Base-by-base conservation (phyloP, 2,113 vertebrate species). In the Neodontobutis hainanensis region DNA sequence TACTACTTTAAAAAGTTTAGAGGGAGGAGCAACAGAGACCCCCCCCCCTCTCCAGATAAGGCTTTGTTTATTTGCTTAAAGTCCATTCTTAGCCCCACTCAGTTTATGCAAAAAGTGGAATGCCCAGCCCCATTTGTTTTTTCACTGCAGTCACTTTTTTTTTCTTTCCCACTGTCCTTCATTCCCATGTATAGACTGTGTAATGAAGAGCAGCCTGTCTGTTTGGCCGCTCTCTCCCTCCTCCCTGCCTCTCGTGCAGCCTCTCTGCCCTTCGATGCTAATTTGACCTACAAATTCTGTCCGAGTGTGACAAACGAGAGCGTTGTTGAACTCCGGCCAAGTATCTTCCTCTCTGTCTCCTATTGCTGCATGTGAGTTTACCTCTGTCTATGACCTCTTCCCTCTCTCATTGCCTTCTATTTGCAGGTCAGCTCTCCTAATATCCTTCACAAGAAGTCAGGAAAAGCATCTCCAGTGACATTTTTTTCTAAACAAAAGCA, bases 221-320 rank as follows among this genome's bases (percentile, higher is more conserved):
- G 55, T 75, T 60, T 38, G 67, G 73, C 53, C 48, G 79, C 69
- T 62, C 65, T 40, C 70, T 42, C 62, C 66, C 55, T 55, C 66
- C 61, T 58, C 78, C 59, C 75, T 67, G 53, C 35, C 16, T 40
- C 27, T 50, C 45, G 8, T 15, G 36, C 58, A 70, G 53, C 69
- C 78, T 75, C 80, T 47, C 72, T 62, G 48, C 64, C 74, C 81
- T 65, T 61, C 70, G 64, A 85, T 88, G 81, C 80, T 89, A 85
- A 91, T 92, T 83, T 92, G 92, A 92, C 91, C 92, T 92, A 91
- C 88, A 92, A 91, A 91, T 84, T 85, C 80, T 77, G 82, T 82
- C 81, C 88, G 85, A 90, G 86, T 88, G 86, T 89, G 88, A 90
- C 89, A 85, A 86, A 87, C 65, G 67, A 88, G 84, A 75, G 70